These are phyloP conservation scores for Rutilus rutilus DNA, from an alignment of 2,113 vertebrate genomes.

Conservation along the genomic window DNA sequence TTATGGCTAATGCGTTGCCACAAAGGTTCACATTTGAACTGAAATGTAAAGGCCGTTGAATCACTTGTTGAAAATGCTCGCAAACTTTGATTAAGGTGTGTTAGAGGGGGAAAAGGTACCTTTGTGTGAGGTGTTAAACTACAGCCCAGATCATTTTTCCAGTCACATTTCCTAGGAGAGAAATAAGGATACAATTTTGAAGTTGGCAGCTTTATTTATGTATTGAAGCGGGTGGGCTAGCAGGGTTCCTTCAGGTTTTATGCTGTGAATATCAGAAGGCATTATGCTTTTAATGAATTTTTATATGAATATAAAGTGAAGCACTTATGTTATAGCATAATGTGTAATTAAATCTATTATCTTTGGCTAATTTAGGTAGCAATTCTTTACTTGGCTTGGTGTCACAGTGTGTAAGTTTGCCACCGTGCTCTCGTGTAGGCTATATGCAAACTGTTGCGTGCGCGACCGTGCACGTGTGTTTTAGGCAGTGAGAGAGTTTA, in stretches of 20 bases:
- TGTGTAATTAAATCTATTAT: slow-evolving; percentile 47
- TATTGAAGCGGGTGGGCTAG: neutral
- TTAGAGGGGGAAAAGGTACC: neutral
- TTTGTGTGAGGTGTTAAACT: neutral
- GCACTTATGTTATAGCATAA: slow-evolving; percentile 35
- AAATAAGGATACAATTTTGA: neutral
- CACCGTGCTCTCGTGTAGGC: no score
- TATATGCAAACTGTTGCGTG: neutral
- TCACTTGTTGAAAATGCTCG: neutral
- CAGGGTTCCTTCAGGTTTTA: neutral
- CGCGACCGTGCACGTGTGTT: neutral
- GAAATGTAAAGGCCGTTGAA: neutral
- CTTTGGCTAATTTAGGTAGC: slow-evolving; percentile 39
- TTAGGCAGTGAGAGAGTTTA: slow-evolving; percentile 51
- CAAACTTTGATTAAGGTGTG: neutral
- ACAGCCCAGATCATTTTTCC: neutral
- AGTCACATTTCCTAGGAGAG: neutral
- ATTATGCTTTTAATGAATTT: neutral
- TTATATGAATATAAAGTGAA: neutral
- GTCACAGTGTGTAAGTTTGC: neutral
- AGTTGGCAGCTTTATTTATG: neutral
- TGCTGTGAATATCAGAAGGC: neutral
- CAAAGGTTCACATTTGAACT: neutral
- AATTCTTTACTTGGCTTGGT: slow-evolving; percentile 44
- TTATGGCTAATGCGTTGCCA: slow-evolving; percentile 11